Evolutionary conservation across 2,797 vertebrate species (phyloP).

Genomic region (Hypotaenidia philippensis): DNA sequence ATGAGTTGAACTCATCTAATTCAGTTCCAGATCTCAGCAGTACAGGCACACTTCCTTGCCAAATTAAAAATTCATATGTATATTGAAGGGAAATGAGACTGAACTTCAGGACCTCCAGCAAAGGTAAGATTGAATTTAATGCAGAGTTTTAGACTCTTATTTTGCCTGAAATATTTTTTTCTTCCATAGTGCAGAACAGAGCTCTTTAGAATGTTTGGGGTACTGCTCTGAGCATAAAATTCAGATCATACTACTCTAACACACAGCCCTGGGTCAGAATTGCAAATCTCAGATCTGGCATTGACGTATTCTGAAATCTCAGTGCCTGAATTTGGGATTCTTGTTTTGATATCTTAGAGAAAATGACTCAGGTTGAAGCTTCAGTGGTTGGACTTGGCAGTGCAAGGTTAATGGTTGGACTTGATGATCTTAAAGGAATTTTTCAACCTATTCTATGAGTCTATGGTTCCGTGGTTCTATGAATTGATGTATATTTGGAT

Average conservation of each 20-base stretch:
- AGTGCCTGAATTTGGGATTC: not conserved
- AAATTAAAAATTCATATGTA: not conserved
- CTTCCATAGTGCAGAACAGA: not conserved
- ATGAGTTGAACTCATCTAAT: not conserved
- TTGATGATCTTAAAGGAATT: too few species aligned
- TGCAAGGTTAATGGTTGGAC: too few species aligned
- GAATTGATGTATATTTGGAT: not conserved
- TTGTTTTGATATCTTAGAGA: not conserved
- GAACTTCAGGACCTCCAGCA: slow-evolving; percentile 11
- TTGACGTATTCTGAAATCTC: not conserved
- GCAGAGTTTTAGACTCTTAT: not conserved
- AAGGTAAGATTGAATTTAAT: not conserved
- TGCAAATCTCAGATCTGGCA: not conserved
- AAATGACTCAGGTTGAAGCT: not conserved
- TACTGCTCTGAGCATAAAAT: not conserved
- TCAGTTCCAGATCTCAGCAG: slow-evolving; percentile 22
- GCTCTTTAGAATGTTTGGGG: not conserved
- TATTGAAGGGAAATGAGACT: not conserved
- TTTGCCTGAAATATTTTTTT: not conserved
- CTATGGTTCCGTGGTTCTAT: too few species aligned
- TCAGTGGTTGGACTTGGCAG: not conserved
- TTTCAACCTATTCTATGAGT: too few species aligned
- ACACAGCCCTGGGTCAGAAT: not conserved
- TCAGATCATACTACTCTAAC: not conserved
- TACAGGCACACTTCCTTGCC: not conserved